Percentiles rank a stretch among this genome's conserved stretches.
phyloP scores from a whole-genome alignment of 2,797 vertebrate genomes.

The Xiphophorus birchmanni region DNA sequence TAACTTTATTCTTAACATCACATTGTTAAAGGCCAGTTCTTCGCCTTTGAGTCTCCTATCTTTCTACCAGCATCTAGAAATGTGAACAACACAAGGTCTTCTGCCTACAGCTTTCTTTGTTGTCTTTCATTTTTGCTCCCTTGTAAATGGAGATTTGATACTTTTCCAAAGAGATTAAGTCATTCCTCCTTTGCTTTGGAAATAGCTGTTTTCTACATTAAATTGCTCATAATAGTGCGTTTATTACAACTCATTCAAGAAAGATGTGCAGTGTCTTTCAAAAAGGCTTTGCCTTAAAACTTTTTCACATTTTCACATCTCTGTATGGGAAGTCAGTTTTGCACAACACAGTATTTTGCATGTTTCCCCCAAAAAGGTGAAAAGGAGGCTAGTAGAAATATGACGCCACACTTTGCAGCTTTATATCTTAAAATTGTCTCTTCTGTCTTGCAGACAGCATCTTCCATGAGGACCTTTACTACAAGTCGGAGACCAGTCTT shows the following conservation, averaged over 20 bases:
- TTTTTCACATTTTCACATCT: neutral
- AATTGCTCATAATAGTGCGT: neutral
- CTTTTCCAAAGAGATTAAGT: neutral
- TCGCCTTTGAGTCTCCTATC: neutral
- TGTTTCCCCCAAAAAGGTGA: neutral
- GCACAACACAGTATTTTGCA: neutral
- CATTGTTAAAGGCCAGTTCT: neutral
- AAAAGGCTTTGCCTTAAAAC: neutral
- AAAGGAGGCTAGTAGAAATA: neutral
- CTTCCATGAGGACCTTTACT: constrained; percentile 92
- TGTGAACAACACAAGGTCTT: neutral
- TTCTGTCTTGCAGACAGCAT: constrained; percentile 86
- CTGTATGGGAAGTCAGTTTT: neutral
- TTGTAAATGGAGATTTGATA: neutral
- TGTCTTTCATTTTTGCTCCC: neutral
- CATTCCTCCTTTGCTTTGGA: neutral
- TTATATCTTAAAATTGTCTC: neutral
- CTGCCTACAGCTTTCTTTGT: neutral
- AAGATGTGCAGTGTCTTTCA: neutral
- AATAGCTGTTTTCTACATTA: neutral
- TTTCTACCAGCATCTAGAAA: neutral
- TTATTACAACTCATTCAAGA: neutral
- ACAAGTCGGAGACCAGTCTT: constrained; percentile 93
- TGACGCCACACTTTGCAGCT: neutral
- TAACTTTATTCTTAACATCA: neutral